Evolutionary conservation across 2,888 invertebrate genomes (phyloP).

Genomic region (Apantesis nais): DNA sequence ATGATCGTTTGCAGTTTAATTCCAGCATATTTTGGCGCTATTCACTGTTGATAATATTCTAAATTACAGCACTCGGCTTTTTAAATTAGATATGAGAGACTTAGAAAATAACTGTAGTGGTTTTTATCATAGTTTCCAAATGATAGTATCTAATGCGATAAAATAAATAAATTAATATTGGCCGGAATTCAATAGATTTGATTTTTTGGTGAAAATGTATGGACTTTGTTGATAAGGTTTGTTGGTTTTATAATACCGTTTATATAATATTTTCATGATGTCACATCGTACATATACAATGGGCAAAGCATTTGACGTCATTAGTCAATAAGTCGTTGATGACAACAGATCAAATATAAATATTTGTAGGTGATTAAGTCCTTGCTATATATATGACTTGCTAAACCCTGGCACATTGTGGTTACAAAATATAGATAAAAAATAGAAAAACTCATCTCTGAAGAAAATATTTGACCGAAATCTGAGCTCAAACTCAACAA

Average conservation of each 20-base stretch:
- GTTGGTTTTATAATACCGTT: background rate
- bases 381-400: background rate
- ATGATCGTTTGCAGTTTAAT: constrained; percentile 35
- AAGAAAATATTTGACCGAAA: too few relatives aligned
- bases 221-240: background rate
- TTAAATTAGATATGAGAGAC: background rate
- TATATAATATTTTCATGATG: background rate
- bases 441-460: too few relatives aligned
- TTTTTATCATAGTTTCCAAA: background rate
- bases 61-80: constrained; percentile 5
- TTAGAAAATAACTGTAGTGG: background rate
- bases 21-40: constrained; percentile 27
- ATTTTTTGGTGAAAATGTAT: background rate
- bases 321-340: background rate
- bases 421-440: too few relatives aligned
- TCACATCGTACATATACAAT: background rate
- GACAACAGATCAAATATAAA: background rate
- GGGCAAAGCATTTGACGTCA: background rate
- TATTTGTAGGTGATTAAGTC: background rate
- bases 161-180: background rate
- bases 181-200: background rate
- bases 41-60: constrained; percentile 25
- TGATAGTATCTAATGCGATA: background rate
- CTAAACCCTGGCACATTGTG: too few relatives aligned
- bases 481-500: too few relatives aligned